Conservation (phyloP, 35 echinoderm and acorn worm species). For the Holothuria glaberrima region DNA sequence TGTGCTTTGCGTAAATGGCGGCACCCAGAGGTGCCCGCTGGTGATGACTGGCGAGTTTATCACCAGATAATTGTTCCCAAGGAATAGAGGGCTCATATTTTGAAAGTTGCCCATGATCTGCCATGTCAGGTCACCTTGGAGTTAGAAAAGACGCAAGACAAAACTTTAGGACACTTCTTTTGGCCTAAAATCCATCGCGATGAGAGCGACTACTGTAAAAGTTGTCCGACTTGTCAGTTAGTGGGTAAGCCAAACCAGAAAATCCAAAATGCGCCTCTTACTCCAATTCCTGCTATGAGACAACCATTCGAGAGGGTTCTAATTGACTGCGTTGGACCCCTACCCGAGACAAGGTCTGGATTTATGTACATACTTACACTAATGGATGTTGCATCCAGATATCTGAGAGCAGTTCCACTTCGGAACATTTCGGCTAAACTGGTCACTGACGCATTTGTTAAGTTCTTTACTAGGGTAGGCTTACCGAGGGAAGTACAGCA, state of each 20-base stretch:
- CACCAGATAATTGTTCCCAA: conserved; percentile 60
- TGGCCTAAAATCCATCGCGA: conserved; percentile 52
- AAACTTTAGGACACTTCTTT: conserved; percentile 59
- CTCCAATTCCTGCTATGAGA: conserved; percentile 12
- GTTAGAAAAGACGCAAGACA: conserved; percentile 49
- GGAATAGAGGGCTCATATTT: conserved; percentile 32
- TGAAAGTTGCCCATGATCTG: conserved; percentile 50
- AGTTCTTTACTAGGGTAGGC: conserved; percentile 63
- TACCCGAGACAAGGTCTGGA: conserved; percentile 43
- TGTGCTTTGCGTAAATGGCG: conserved; percentile 32
- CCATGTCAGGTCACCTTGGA: conserved; percentile 61
- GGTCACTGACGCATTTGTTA: conserved; percentile 44
- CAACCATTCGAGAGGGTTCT: conserved; percentile 25
- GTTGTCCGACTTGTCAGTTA: conserved; percentile 37
- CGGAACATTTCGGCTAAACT: conserved; percentile 52
- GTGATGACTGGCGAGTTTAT: conserved; percentile 21
- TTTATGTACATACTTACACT: conserved; percentile 52
- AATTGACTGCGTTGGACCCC: conserved; percentile 19
- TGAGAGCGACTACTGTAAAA: conserved; percentile 28
- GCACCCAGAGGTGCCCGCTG: not conserved
- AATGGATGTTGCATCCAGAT: conserved; percentile 68
- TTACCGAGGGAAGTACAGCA: conserved; percentile 66
- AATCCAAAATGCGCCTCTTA: conserved; percentile 28
- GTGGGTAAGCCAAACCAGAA: conserved; percentile 27
- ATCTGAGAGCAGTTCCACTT: conserved; percentile 63